Percentiles rank a stretch among this genome's conserved stretches.
phyloP scores from a whole-genome alignment of 2,888 invertebrate species.

The Metalampra italica region DNA sequence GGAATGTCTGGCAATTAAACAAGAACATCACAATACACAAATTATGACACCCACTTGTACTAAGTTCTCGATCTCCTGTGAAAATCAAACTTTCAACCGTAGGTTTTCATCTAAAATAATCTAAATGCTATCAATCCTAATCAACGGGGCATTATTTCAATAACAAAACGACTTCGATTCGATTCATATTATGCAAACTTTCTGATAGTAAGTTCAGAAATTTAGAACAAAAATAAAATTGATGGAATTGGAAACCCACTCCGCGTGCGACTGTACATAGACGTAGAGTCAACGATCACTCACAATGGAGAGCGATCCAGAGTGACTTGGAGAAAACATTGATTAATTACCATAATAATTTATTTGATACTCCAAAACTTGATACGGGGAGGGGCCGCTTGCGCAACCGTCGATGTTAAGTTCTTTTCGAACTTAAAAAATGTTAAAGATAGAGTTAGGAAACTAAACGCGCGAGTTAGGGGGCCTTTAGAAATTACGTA shows the following conservation, averaged over 20 bases:
- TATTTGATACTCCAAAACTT: slow-evolving; percentile 77
- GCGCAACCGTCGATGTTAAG: background rate
- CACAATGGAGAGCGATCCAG: slow-evolving; percentile 62
- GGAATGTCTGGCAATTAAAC: no score
- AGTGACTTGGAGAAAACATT: slow-evolving; percentile 78
- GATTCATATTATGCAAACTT: no score
- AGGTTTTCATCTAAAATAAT: no score
- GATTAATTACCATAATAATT: slow-evolving; percentile 79
- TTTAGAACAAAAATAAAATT: background rate
- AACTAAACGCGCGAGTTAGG: slow-evolving; percentile 37
- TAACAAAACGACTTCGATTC: no score
- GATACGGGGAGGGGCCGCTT: slow-evolving; percentile 1
- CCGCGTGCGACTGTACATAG: slow-evolving; percentile 57
- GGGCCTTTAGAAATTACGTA: background rate
- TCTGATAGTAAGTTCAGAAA: no score
- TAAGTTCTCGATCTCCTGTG: no score
- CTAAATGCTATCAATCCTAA: no score
- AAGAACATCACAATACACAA: no score
- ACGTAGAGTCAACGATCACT: slow-evolving; percentile 68
- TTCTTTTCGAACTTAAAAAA: slow-evolving; percentile 41
- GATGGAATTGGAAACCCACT: slow-evolving; percentile 43
- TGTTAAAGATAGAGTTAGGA: slow-evolving; percentile 34
- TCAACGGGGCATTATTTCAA: no score
- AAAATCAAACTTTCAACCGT: no score
- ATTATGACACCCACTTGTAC: no score